Evolutionary conservation across 2,797 vertebrate species (phyloP), one percentile per base, ranked within the genome.

Genomic region (Oophaga sylvatica): DNA sequence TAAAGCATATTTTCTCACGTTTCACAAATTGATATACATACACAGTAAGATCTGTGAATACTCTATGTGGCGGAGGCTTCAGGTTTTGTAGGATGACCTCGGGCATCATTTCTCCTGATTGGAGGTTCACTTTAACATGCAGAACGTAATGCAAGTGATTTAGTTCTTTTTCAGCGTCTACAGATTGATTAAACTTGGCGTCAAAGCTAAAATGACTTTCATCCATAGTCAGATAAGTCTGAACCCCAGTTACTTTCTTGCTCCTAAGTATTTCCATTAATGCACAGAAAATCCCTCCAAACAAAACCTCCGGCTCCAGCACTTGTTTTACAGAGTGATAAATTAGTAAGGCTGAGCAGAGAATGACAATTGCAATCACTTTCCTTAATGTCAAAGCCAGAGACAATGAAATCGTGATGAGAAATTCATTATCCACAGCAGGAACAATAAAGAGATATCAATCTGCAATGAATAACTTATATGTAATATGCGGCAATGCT

Each of bases 401-500:
- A 82, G 57, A 71, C 68, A 63, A 81, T 75, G 59, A 57, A 76
- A 67, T 77, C 86, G 41, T 87, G 86, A 76, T 29, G n/a, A 60
- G 45, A 67, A 81, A 87, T 87, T 53, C 56, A 76, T 77, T 76
- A 87, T 77, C 60, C 79, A 45, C 80, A 65, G 57, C 57, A 67
- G 80, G 71, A 35, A 77, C 60, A 82, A 62, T 82, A 87, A 87
- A 63, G 62, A 77, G 86, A 76, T 62, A 82, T 87, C 80, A 75
- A 60, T 82, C 75, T 67, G 62, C 71, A 41, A 56, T 76, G 86
- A 81, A 82, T 87, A 76, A 31, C 35, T 82, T 82, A 73, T 29
- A 63, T 59, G n/a, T n/a, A 76, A 84, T 84, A 63, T 76, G 83
- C 70, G 75, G 57, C 81, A 26, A 68, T 7, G 65, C 67, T 70